Base-by-base conservation (phyloP, 64 coral and sea anemone species). In the Anthopleura sola region DNA sequence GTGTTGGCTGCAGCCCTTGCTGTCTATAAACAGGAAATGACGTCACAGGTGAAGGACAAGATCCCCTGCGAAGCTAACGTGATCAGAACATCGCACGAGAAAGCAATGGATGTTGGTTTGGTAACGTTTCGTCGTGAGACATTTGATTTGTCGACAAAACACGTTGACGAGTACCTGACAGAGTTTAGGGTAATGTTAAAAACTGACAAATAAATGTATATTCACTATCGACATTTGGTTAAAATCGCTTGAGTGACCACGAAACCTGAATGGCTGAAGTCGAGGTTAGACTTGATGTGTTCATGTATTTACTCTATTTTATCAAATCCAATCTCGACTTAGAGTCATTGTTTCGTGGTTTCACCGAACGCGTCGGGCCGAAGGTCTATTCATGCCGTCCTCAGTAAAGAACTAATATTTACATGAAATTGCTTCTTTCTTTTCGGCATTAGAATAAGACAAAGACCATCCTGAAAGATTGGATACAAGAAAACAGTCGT, bases 41-140 rank as follows among this genome's bases (percentile, higher is more conserved):
- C 75, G 24, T 49, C 89, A 21, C 78, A 60, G 13, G 54, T 95
- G 12, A 44, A 86, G 10, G 86, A 47, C 36, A 36, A 48, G 18
- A 39, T 95, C 44, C 93, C 93, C 23, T 91, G 89, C 46, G 68
- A 71, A 20, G 90, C 56, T 36, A 86, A 91, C 26, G 14, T 69
- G 13, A 88, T 95, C 75, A 80, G 93, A 78, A n/a, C 49, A 19
- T 48, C 82, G 13, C 93, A 95, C 81, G 81, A 87, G n/a, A n/a
- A 51, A 17, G 86, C 89, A 24, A 60, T 86, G 31, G 68, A 85
- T 23, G 51, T 60, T 14, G 71, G 89, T 60, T 32, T 91, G 2
- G 38, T 76, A 48, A 36, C 39, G 10, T 82, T 95, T 36, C 60
- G 82, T 16, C 16, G 7, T 7, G 89, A 95, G 50, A 91, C 89